Base-by-base conservation (phyloP, 1,140 invertebrate species). In the Microplitis mediator region DNA sequence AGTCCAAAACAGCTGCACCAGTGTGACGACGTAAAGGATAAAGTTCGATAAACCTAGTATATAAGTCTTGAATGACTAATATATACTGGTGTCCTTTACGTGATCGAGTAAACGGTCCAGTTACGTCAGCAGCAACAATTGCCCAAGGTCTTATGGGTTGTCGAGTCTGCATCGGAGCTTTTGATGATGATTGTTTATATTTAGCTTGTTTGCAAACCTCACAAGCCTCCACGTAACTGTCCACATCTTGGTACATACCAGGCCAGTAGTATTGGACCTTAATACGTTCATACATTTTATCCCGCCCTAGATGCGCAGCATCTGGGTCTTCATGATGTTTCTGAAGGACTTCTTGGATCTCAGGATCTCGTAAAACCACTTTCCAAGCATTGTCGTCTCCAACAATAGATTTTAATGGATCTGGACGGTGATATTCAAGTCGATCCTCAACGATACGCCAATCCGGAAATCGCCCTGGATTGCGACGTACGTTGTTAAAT, bases 291-390 rank as follows among this genome's bases (percentile, higher is more conserved):
- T 72, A 75, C 0, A 78, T 82, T 52, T 82, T 80, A 0, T 79
- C 77, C 11, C 79, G 76, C 0, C 78, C 78, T 13, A 81, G 60
- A 68, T 84, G 78, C 9, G 77, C 80, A 1, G 77, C 71, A 39
- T 36, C 79, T 5, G 50, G 75, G 0, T 4, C 16, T 4, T 76
- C 50, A 32, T 80, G 72, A 4, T 58, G 32, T 58, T 80, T 69
- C 0, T 58, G 4, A 3, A 82, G 51, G 8, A 79, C 72, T 8
- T n/a, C n/a, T 13, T 11, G 62, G 8, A 50, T 51, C 50, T 16
- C 23, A 9, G 8, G 23, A 34, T 32, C 23, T 32, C n/a, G 11
- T 11, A 79, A 39, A 8, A 81, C 76, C 52, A 76, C 11, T 54
- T 80, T 82, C 79, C 79, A 81, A 8, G 72, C 36, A 13, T 74